Evolutionary conservation across 2,113 vertebrate species (phyloP), one percentile per base, ranked within the genome.

Genomic region (Tenrec ecaudatus): DNA sequence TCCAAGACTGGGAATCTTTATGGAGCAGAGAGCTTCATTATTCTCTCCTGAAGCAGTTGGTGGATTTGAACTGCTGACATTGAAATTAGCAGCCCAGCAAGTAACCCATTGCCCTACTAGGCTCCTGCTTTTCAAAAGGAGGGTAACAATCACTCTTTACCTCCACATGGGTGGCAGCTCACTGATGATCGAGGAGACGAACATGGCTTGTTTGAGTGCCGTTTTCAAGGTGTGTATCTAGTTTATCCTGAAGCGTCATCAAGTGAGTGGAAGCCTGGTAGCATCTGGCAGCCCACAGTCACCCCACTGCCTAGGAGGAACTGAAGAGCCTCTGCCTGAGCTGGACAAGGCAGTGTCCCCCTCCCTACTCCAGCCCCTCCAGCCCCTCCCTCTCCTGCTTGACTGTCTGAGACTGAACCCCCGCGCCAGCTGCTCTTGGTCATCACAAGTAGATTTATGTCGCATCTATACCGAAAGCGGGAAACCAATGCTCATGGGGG

Each of bases 91-190:
- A 40, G 40, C 40, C 40, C 40, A 40, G 40, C 40, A 40, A 40
- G 40, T 40, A 40, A 40, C 40, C 40, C 40, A 40, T 7, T 53
- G 47, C 47, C 47, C 47, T 53, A 53, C 47, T 53, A 14, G 12
- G 47, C 47, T 53, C 47, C 53, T 69, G 22, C 83, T 29, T 71
- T 27, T 93, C 6, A 7, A n/a, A 69, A 36, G 60, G 47, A 38
- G 27, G 25, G 20, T 17, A 6, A 19, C 0, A 0, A 43, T 15
- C 8, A 14, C 4, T 31, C 33, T 79, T 23, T 62, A 3, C n/a
- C 25, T 29, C 14, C 15, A 0, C 0, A 0, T 33, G 20, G 12
- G 17, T 31, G 60, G 33, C 64, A 58, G 5, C 16, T 27, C 6
- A 16, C 29, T 66, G 36, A 38, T 3, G 43, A 31, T 11, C 17